These are phyloP conservation scores for Lophura nycthemera DNA, from an alignment of 2,113 vertebrate species.

Conservation along the genomic window DNA sequence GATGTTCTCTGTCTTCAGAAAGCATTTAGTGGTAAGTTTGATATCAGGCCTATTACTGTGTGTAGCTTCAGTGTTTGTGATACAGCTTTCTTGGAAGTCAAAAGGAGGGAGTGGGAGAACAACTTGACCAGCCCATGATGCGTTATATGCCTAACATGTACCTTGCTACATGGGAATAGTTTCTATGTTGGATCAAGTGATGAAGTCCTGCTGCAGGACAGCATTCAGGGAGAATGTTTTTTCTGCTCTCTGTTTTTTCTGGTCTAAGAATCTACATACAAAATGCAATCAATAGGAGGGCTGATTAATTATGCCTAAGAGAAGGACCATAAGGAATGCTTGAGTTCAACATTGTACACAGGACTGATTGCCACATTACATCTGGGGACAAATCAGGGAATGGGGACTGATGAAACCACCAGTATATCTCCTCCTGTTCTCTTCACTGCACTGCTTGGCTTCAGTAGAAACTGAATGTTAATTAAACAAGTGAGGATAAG, in stretches of 20 bases:
- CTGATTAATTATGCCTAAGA: conserved; percentile 47
- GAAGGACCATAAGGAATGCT: conserved; percentile 29
- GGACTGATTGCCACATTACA: conserved; percentile 12
- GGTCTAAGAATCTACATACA: neutral
- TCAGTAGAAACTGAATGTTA: neutral
- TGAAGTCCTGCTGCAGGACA: neutral
- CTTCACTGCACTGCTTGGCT: neutral
- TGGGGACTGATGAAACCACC: conserved; percentile 27
- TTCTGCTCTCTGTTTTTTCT: neutral
- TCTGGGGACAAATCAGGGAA: neutral
- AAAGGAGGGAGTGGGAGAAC: neutral
- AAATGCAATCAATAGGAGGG: conserved; percentile 1
- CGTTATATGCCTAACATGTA: fast-evolving
- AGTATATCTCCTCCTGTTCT: neutral
- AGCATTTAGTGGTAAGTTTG: neutral
- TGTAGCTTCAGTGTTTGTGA: neutral
- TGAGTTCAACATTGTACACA: neutral
- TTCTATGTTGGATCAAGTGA: neutral
- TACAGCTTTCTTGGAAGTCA: neutral
- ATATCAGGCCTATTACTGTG: neutral
- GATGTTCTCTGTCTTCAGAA: neutral
- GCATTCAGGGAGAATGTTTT: neutral
- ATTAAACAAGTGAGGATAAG: neutral
- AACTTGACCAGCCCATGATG: neutral
- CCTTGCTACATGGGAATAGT: neutral